phyloP scores from a whole-genome alignment of 2,797 vertebrate species.

The Melanotaenia pygmaea region DNA sequence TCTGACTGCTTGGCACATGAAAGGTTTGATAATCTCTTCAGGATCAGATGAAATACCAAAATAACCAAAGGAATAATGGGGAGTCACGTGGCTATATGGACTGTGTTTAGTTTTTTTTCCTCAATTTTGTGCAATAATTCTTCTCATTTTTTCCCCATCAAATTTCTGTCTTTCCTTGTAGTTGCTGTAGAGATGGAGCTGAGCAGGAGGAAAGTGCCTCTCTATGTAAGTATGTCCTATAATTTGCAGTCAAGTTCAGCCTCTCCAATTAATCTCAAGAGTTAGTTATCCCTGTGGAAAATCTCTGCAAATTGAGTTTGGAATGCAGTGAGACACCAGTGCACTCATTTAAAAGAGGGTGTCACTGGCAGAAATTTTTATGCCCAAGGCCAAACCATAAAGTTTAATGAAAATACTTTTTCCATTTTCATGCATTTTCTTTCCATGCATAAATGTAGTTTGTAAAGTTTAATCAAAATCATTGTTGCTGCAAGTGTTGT shows the following conservation, averaged over 20 bases:
- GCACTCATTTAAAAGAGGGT: conserved; percentile 17
- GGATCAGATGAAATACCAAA: conserved; percentile 48
- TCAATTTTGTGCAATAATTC: conserved; percentile 14
- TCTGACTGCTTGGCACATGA: conserved; percentile 43
- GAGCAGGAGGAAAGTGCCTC: conserved; percentile 89
- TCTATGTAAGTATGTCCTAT: conserved; percentile 87
- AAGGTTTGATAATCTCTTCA: conserved; percentile 60
- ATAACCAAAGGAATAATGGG: conserved; percentile 33
- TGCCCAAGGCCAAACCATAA: neutral
- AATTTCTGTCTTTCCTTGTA: conserved; percentile 52
- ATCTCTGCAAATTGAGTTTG: conserved; percentile 53
- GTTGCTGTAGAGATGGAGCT: conserved; percentile 88
- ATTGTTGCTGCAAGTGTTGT: neutral
- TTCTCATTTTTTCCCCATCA: no score
- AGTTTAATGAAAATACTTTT: conserved; percentile 2
- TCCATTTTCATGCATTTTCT: no score
- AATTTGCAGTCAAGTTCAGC: conserved; percentile 31
- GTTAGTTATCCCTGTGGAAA: conserved; percentile 41
- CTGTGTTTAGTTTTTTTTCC: neutral
- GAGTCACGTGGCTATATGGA: conserved; percentile 31
- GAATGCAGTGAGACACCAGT: conserved; percentile 26
- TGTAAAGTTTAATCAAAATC: neutral
- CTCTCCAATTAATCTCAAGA: conserved; percentile 35
- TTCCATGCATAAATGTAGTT: neutral
- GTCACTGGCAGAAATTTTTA: conserved; percentile 5